Conservation (phyloP, 1,140 invertebrate genomes). For the Coboldia fuscipes region DNA sequence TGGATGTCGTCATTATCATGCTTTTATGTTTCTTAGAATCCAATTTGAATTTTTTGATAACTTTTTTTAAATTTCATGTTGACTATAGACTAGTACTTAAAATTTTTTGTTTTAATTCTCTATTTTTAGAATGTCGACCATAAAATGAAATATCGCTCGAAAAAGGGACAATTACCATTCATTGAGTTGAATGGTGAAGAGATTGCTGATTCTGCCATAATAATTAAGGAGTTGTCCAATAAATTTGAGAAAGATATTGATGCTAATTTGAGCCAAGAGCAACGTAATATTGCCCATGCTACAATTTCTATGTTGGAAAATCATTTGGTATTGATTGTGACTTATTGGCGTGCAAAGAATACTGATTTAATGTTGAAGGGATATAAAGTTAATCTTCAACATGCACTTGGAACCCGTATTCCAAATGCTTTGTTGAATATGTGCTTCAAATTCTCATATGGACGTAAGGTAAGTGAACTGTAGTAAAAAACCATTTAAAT, state of each 20-base stretch:
- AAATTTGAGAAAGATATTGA: slow-evolving; percentile 70
- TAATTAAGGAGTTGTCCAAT: slow-evolving; percentile 64
- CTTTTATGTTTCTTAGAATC: background rate
- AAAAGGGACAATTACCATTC: slow-evolving; percentile 83
- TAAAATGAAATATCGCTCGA: slow-evolving; percentile 79
- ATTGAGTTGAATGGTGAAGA: slow-evolving; percentile 85
- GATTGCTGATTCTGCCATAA: slow-evolving; percentile 73
- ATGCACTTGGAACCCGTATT: slow-evolving; percentile 60
- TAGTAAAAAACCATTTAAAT: too few relatives aligned
- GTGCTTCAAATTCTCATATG: slow-evolving; percentile 73
- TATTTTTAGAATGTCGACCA: slow-evolving; percentile 78
- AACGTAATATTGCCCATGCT: slow-evolving; percentile 73
- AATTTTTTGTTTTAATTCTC: slow-evolving; percentile 6
- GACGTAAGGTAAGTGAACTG: slow-evolving; percentile 60
- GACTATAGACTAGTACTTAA: background rate
- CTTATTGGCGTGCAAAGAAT: slow-evolving; percentile 75
- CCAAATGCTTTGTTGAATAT: slow-evolving; percentile 77
- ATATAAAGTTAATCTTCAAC: slow-evolving; percentile 78
- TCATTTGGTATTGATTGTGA: slow-evolving; percentile 72
- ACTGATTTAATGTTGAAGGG: slow-evolving; percentile 65
- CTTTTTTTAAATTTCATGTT: too few relatives aligned
- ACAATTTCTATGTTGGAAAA: slow-evolving; percentile 91
- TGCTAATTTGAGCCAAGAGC: slow-evolving; percentile 50
- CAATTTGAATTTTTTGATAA: too few relatives aligned
- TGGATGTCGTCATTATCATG: background rate